Base-by-base conservation (phyloP, 2,113 vertebrate genomes). In the Xiphophorus hellerii region DNA sequence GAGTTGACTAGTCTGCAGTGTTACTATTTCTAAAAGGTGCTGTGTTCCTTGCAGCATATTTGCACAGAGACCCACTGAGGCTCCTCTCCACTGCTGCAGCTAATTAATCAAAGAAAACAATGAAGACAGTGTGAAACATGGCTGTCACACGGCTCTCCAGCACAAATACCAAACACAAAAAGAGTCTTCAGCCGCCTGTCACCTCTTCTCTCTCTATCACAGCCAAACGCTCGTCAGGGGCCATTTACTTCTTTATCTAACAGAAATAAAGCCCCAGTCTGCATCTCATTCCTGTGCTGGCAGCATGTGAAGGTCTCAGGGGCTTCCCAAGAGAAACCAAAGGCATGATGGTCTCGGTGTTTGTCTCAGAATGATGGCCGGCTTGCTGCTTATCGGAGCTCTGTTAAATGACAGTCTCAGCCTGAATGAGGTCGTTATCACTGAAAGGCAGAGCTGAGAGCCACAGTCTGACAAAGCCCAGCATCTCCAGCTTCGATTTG, bases 191-290 rank as follows among this genome's bases (percentile, higher is more conserved):
- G 28, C 61, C 39, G 66, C 94, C 95, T 93, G 93, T 96, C 96
- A 94, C 94, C 93, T 90, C 91, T 64, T 88, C 93, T 95, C 95
- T 84, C 93, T 81, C 84, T 61, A 75, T 80, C 93, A 92, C 90
- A 90, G 89, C 93, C 94, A 68, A 67, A 68, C 9, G 58, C 35
- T 29, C 86, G 92, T 88, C 87, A 44, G 89, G 92, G 83, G 71
- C 90, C 93, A 91, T 93, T 95, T 93, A 92, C 90, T 94, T 95
- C 88, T 94, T 97, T 95, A 96, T 96, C 96, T 95, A 95, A 96
- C 95, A 94, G 89, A 93, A 95, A 95, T 88, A 96, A 96, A 96
- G 95, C 95, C 88, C 84, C 86, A 83, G 92, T 73, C 83, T 54
- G 89, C 86, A 70, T 90, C n/a, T 54, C 67, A 76, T 91, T 93